Percentiles rank a stretch among this genome's conserved stretches.
These are phyloP conservation scores for Nipponia nippon DNA, from an alignment of 2,113 vertebrate genomes.

Conservation along the genomic window DNA sequence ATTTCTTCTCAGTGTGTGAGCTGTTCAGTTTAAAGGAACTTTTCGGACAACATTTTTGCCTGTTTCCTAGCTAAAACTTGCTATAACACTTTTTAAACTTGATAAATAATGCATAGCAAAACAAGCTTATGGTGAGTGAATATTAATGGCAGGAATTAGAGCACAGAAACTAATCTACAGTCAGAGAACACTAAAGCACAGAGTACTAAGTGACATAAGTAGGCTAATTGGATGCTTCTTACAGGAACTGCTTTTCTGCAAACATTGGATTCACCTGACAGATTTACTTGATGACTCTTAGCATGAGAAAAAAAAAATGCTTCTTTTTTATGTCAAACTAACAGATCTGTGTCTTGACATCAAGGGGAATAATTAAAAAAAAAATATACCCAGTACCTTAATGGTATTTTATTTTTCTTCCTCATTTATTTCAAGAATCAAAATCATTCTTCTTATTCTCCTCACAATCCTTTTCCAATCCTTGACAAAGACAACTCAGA, in stretches of 20 bases:
- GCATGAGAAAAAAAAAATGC: not conserved
- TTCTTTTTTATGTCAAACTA: not conserved
- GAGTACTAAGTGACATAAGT: conserved; percentile 44
- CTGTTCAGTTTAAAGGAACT: not conserved
- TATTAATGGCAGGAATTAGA: conserved; percentile 37
- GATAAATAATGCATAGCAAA: not conserved
- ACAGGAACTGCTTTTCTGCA: conserved; percentile 10
- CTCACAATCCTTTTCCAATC: not conserved
- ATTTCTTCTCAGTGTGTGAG: not conserved
- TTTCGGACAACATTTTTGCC: not conserved
- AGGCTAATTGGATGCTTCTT: conserved; percentile 50
- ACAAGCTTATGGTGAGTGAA: not conserved
- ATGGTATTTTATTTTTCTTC: not conserved
- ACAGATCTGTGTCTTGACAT: not conserved
- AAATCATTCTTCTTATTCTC: not conserved
- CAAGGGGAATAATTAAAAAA: not conserved
- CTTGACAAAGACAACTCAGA: not conserved
- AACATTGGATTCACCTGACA: conserved; percentile 33
- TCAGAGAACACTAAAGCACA: not conserved
- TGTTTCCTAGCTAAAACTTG: not conserved
- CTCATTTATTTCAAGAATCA: not conserved
- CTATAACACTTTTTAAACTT: not conserved
- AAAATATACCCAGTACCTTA: not conserved
- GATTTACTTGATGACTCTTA: conserved; percentile 5
- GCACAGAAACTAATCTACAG: conserved; percentile 30